These are phyloP conservation scores for Plectus sambesii DNA, from an alignment of 1,140 invertebrate genomes.

Conservation along the genomic window DNA sequence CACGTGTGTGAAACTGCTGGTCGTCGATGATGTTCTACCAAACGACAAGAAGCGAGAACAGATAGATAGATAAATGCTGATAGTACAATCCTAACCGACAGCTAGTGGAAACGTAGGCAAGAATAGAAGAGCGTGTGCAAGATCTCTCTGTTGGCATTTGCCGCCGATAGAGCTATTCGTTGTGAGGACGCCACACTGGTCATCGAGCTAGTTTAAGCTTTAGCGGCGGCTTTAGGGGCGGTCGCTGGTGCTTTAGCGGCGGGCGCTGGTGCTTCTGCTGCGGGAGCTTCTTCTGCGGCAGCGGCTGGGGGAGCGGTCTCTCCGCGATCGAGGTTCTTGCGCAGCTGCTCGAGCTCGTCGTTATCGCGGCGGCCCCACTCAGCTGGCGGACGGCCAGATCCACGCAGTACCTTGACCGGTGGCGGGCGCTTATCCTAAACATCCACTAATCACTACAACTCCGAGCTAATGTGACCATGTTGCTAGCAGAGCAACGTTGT, in stretches of 20 bases:
- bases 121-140: too few species aligned
- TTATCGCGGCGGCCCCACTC: slow-evolving; percentile 35
- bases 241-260: slow-evolving; percentile 53
- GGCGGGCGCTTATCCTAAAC: slow-evolving; percentile 15
- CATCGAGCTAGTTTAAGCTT: too few species aligned
- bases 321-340: slow-evolving; percentile 28
- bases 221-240: slow-evolving; percentile 76
- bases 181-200: too few species aligned
- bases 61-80: too few species aligned
- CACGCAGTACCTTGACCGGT: slow-evolving; percentile 17
- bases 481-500: neutral
- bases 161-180: too few species aligned
- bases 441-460: neutral
- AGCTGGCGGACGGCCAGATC: slow-evolving; percentile 23
- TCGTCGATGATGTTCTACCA: too few species aligned
- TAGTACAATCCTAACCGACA: too few species aligned
- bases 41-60: too few species aligned
- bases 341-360: slow-evolving; percentile 31
- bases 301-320: slow-evolving; percentile 9
- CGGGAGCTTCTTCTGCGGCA: slow-evolving; percentile 8
- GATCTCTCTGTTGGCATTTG: too few species aligned
- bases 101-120: too few species aligned
- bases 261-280: slow-evolving; percentile 14
- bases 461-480: too few species aligned
- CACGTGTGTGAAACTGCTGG: too few species aligned